A percentile compares a stretch with the other conserved stretches of the same genome.
Evolutionary conservation across 2,888 invertebrate genomes (phyloP).

Genomic region (Eueremaeus valkanovi): DNA sequence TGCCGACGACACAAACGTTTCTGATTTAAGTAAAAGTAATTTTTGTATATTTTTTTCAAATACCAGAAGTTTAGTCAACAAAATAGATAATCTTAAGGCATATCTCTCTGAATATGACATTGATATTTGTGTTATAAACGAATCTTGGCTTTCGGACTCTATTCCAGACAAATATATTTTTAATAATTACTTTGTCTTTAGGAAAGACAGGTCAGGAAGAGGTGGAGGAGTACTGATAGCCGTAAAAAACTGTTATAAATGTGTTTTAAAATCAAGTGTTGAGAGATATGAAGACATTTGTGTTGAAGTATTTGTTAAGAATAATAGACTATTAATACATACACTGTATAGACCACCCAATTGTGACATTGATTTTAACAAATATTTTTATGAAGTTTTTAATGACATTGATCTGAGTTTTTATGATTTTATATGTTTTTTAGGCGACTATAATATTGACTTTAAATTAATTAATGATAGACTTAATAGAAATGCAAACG

Average conservation of each 20-base stretch:
- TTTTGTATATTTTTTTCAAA: background rate
- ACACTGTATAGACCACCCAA: conserved; percentile 25
- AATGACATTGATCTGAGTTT: background rate
- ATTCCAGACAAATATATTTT: conserved; percentile 1
- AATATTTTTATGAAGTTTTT: background rate
- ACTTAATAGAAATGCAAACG: background rate
- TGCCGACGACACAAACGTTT: background rate
- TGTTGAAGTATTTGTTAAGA: background rate
- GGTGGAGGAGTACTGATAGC: conserved; percentile 8
- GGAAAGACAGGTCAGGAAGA: background rate
- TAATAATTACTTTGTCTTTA: background rate
- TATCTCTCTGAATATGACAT: background rate
- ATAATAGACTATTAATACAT: background rate
- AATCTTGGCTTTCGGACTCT: background rate
- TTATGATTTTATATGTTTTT: background rate
- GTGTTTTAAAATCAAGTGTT: background rate
- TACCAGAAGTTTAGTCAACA: background rate
- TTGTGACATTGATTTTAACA: background rate
- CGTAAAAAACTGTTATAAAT: conserved; percentile 5
- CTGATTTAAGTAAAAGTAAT: background rate
- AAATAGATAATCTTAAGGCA: background rate
- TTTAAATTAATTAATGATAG: background rate
- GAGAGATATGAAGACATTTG: background rate
- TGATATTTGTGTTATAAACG: background rate
- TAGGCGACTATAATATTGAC: background rate